Evolutionary conservation across 2,113 vertebrate genomes (phyloP).

Genomic region (Daphoenositta chrysoptera): DNA sequence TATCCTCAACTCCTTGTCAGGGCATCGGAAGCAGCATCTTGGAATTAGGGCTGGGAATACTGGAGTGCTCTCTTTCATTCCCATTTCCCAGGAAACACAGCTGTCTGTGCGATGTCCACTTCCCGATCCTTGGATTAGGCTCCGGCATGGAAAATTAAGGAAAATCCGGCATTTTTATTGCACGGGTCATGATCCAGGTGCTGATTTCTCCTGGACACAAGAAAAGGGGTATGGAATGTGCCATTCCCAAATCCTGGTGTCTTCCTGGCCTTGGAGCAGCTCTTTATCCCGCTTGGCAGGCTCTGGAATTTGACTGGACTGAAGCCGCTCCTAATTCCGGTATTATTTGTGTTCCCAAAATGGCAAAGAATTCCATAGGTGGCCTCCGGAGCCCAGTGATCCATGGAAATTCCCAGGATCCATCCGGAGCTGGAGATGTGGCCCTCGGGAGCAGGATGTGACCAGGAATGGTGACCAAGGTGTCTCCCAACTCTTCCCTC

Average conservation of each 20-base stretch:
- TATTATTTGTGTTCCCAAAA: neutral
- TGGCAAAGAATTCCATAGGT: fast-evolving
- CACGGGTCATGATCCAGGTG: neutral
- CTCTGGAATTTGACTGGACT: neutral
- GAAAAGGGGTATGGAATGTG: neutral
- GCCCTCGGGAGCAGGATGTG: neutral
- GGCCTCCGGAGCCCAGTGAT: neutral
- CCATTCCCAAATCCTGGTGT: neutral
- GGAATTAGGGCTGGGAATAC: neutral
- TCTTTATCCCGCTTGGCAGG: neutral
- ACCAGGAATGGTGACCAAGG: neutral
- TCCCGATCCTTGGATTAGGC: neutral
- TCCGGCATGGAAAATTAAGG: neutral
- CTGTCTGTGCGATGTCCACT: fast-evolving
- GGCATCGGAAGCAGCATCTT: neutral
- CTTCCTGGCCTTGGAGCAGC: neutral
- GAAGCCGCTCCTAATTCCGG: neutral
- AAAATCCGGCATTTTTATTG: neutral
- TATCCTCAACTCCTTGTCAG: neutral
- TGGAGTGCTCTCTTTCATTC: neutral
- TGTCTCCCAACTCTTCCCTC: neutral
- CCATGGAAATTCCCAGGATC: neutral
- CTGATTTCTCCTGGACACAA: neutral
- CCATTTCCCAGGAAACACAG: neutral
- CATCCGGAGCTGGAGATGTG: fast-evolving